Base-by-base conservation (phyloP, 2,797 vertebrate genomes). In the Spea hammondii region DNA sequence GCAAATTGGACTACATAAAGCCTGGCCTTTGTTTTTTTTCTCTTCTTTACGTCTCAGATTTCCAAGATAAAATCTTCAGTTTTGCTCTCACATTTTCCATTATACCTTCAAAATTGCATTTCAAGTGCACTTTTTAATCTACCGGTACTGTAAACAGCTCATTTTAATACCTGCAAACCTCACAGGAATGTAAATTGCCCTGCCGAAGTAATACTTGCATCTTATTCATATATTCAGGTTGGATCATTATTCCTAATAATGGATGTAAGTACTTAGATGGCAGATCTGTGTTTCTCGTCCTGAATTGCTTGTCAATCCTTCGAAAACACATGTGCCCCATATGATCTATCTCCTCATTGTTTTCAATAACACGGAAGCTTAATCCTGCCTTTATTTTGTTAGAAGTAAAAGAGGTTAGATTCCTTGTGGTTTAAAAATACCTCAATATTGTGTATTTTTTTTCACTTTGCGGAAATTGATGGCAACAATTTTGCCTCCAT, bases 211-310 rank as follows among this genome's bases (percentile, higher is more conserved):
- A 73, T 81, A 72, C 87, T 86, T 86, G 85, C 86, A 82, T 83
- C 83, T 89, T 83, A 87, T 89, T 89, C 87, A 83, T 85, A 66
- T 84, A 76, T 91, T 91, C 17, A 0, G 85, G 81, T 86, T 85
- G 83, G 84, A 87, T 88, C 82, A 76, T 88, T 89, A 86, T 88
- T 90, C 83, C 88, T 91, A 89, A 90, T 91, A 89, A 91, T 83
- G 85, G 78, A 84, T 88, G 83, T 88, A 88, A 91, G 87, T 89
- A 88, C 89, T 87, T 85, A 86, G 86, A 83, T 87, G 84, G 84
- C 76, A 87, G 85, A 90, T 89, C 86, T 87, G 85, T 81, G 77
- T 85, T 88, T 84, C 0, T 0, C 82, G 80, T 77, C 87, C 87
- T 83, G 82, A 89, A 84, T 88, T 90, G 86, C 87, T 85, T 87